A percentile compares a stretch with the other conserved stretches of the same genome.
These are phyloP conservation scores for human (Homo sapiens) DNA, from an alignment of 2,113 vertebrate species.

Conservation along the genomic window GRCh38 chr12:92116501-92117000, in stretches of 20 bases:
- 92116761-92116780: not conserved
- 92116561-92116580: not conserved
- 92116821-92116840: not conserved
- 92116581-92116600: not conserved
- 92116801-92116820: not conserved
- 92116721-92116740: not conserved
- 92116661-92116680: not conserved
- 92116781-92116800: not conserved
- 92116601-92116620: not conserved
- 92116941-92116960: not conserved
- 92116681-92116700: not conserved
- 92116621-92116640: not conserved
- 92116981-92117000: too few relatives aligned
- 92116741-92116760: not conserved
- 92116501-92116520: not conserved
- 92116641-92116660: not conserved
- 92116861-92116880: not conserved
- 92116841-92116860: not conserved
- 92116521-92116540: not conserved
- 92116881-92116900: not conserved
- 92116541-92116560: not conserved
- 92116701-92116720: not conserved
- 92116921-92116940: not conserved
- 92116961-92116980: not conserved
- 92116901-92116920: not conserved